Evolutionary conservation across 2,797 vertebrate genomes (phyloP), one percentile per base, ranked within the genome.

Genomic region (Distichodus sexfasciatus): DNA sequence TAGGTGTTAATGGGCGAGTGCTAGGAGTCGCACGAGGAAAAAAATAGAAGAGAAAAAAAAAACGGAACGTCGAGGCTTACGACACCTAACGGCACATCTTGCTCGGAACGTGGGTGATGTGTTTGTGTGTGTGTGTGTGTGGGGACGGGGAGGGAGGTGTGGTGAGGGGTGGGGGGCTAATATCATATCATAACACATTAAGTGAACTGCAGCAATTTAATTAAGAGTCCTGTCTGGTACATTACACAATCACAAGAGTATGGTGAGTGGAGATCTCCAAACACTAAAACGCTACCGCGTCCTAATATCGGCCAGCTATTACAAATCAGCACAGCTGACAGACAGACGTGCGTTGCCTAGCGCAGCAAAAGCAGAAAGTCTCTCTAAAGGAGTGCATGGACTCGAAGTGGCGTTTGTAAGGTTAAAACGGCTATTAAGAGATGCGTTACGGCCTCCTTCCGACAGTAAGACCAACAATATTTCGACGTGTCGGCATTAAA

Each of bases 1-100:
- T 87, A 87, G 85, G 85, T 89, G 87, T 89, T 92, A 92, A 91
- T 92, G 87, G 88, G 83, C 76, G 73, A 80, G 81, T 83, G 89
- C 85, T 74, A 74, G 79, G 82, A 83, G 88, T 85, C 72, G 79
- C 71, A 55, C 82, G n/a, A n/a, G n/a, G n/a, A n/a, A n/a, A n/a
- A n/a, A n/a, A n/a, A n/a, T n/a, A n/a, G n/a, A n/a, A n/a, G n/a
- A n/a, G n/a, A n/a, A n/a, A 87, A 88, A 77, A 54, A 87, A 89
- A 77, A 89, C 86, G 88, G 81, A 84, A 79, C 73, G 84, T 85
- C 87, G 90, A 87, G 86, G 89, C 87, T 87, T 88, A 88, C 85
- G 85, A 86, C 85, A 84, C 85, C 81, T 86, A 85, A 85, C 83
- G 86, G 19, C 86, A 86, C 85, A 86, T 90, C 85, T 84, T 86